A percentile compares a stretch with the other conserved stretches of the same genome.
Evolutionary conservation across 2,113 vertebrate genomes (phyloP).

Genomic region (Acrocephalus kingi): DNA sequence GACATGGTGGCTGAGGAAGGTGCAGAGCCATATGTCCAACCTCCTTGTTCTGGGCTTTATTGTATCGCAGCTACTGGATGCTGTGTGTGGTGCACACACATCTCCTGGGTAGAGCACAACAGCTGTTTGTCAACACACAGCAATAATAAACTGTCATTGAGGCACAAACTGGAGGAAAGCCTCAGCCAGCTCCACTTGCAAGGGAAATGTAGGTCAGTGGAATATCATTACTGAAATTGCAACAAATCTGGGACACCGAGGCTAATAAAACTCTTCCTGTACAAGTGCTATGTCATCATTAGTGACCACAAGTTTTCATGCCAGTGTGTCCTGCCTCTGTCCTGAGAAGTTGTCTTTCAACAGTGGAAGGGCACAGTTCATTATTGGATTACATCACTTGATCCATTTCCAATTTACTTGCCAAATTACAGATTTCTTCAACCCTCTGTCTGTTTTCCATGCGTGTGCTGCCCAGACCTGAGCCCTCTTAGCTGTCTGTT

Average conservation of each 20-base stretch:
- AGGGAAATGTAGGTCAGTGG: constrained; percentile 41
- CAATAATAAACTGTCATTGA: background rate
- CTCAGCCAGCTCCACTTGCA: background rate
- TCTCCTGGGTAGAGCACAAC: background rate
- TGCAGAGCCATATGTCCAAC: background rate
- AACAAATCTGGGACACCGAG: background rate
- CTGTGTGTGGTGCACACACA: too few species aligned
- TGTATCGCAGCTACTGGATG: background rate
- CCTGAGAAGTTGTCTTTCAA: background rate
- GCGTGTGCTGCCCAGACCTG: background rate
- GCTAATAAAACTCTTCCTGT: background rate
- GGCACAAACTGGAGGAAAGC: background rate
- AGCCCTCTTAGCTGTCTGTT: constrained; percentile 6
- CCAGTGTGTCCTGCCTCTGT: background rate
- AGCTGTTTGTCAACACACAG: constrained; percentile 3
- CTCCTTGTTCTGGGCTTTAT: background rate
- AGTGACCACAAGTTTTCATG: background rate
- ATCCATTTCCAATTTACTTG: background rate
- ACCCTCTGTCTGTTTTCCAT: background rate
- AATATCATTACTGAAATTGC: constrained; percentile 43
- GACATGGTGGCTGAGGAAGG: background rate
- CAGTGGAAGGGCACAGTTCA: background rate
- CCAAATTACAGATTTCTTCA: background rate
- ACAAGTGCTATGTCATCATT: background rate
- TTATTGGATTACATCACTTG: background rate